Evolutionary conservation across 2,113 vertebrate species (phyloP).

Genomic region (Hystrix brachyura): DNA sequence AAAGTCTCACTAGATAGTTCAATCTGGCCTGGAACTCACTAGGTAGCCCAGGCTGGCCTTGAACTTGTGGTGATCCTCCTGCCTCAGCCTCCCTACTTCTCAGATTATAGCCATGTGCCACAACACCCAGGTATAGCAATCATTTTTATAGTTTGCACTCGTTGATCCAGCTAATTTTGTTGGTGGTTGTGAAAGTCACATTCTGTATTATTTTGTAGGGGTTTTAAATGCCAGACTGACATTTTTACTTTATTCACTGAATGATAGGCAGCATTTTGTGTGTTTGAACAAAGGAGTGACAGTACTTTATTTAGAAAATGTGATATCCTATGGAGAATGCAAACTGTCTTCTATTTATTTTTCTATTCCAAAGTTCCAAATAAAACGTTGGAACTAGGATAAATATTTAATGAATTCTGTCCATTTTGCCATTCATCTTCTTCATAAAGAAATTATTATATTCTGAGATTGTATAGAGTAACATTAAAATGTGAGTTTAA

Average conservation of each 20-base stretch:
- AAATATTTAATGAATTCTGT: background rate
- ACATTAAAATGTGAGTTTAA: conserved; percentile 8
- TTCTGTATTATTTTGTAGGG: background rate
- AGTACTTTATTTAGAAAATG: background rate
- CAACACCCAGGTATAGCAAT: background rate
- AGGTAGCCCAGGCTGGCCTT: background rate
- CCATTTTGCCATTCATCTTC: background rate
- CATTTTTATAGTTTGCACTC: background rate
- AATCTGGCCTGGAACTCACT: background rate
- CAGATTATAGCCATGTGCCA: background rate
- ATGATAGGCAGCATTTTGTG: background rate
- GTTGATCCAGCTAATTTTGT: background rate
- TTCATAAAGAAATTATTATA: background rate
- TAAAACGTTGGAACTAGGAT: background rate
- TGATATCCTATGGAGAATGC: background rate
- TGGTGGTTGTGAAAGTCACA: background rate
- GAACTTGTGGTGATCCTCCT: background rate
- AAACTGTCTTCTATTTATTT: conserved; percentile 30
- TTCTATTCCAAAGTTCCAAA: background rate
- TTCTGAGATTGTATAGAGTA: background rate
- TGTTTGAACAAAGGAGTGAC: background rate
- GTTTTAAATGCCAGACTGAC: background rate
- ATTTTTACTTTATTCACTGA: conserved; percentile 8
- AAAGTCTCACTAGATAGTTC: background rate
- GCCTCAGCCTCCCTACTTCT: background rate